Evolutionary conservation across 2,888 invertebrate genomes (phyloP), one percentile per base, ranked within the genome.

Genomic region (Papilio protenor): DNA sequence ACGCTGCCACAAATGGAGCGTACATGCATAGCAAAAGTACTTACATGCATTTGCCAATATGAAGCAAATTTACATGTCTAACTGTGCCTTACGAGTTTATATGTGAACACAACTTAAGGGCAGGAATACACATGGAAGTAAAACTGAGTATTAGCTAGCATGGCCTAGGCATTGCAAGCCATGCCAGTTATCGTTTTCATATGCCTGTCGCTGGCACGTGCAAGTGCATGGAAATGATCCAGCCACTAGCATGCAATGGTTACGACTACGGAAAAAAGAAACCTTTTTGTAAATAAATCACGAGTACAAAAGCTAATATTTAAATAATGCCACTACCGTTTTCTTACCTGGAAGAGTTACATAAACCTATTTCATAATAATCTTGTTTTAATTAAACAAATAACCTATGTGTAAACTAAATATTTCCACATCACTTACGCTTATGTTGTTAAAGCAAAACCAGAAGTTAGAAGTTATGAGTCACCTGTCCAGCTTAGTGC

Each of bases 401-500:
- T 16, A 14, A 18, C 18, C 2, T 18, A 18, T 64, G 12, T 40
- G 6, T 66, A 40, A 66, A 66, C 64, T 40, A 69, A 45, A 69
- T 10, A 45, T 12, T 45, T 33, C 66, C n/a, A 45, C 21, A 45
- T 69, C 66, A n/a, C 3, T 1, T 52, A n/a, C 49, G 18, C 10
- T 23, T 52, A 49, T 52, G 49, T 52, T 71, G 52, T 52, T 52
- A 52, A 49, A 21, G 21, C 2, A 52, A 55, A 66, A 61, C n/a
- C 18, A 10, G 47, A 21, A 27, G 3, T n/a, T 10, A 21, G 64
- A 66, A 27, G 40, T 23, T 23, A 14, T 40, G 57, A 70, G 55
- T 77, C 73, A 74, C 70, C 73, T 74, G 33, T 16, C 47, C n/a
- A 40, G 73, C 57, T 21, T 23, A 57, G 10, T 59, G 23, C 45